These are phyloP conservation scores for Astreopora myriophthalma DNA, from an alignment of 64 coral and sea anemone genomes.

Conservation along the genomic window DNA sequence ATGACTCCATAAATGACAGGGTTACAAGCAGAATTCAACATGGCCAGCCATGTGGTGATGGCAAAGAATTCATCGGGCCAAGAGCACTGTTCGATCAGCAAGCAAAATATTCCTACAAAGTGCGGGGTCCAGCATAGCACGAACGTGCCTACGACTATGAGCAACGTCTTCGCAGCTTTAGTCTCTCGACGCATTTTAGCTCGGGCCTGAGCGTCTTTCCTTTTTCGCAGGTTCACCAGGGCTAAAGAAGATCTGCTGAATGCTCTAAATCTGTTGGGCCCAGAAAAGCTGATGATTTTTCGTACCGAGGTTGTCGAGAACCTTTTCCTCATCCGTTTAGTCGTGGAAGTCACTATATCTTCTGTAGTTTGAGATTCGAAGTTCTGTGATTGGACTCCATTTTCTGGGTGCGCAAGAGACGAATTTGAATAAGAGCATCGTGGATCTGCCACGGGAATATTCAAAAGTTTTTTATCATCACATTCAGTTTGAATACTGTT, in stretches of 20 bases:
- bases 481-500: neutral
- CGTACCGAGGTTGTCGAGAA: neutral
- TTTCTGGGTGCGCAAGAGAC: neutral
- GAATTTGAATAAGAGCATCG: neutral
- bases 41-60: slow-evolving; percentile 88
- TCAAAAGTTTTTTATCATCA: neutral
- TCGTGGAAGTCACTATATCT: neutral
- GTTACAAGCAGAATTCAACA: slow-evolving; percentile 91
- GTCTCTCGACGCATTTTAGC: slow-evolving; percentile 56
- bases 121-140: slow-evolving; percentile 85
- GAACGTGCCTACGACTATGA: slow-evolving; percentile 84
- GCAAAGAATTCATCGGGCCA: slow-evolving; percentile 86
- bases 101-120: slow-evolving; percentile 90
- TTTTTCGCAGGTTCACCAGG: slow-evolving; percentile 6
- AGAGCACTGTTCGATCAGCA: slow-evolving; percentile 37
- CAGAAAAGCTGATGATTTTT: neutral
- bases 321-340: neutral
- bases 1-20: slow-evolving; percentile 92
- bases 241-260: slow-evolving; percentile 31
- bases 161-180: slow-evolving; percentile 84
- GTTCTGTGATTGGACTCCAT: neutral
- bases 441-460: slow-evolving; percentile 6
- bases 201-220: slow-evolving; percentile 1
- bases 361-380: neutral
- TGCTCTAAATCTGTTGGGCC: slow-evolving; percentile 11